Evolutionary conservation across 2,113 vertebrate genomes (phyloP).

Genomic region (Nothocercus nigrocapillus): DNA sequence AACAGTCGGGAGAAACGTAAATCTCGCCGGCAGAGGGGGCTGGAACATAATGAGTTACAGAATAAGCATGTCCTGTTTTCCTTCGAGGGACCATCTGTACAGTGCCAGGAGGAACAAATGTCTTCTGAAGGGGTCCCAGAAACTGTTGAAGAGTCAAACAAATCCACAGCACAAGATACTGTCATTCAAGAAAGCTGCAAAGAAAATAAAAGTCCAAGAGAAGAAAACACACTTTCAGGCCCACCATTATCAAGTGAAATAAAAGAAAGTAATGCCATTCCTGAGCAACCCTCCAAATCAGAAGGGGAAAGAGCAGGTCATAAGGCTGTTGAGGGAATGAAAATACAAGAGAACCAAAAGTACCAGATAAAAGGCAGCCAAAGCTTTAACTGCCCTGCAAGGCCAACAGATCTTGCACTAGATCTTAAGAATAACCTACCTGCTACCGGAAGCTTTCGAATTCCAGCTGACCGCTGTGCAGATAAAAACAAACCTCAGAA

Average conservation of each 20-base stretch:
- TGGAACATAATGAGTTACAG: conserved; percentile 92
- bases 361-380: conserved; percentile 65
- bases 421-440: neutral
- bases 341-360: conserved; percentile 30
- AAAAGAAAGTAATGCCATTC: neutral
- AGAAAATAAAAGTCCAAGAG: neutral
- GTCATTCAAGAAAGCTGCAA: neutral
- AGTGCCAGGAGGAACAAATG: conserved; percentile 16
- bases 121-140: neutral
- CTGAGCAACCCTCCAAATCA: neutral
- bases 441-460: conserved; percentile 51
- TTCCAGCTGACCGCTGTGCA: neutral
- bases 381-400: conserved; percentile 32
- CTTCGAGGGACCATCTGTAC: conserved; percentile 61
- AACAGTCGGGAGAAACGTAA: conserved; percentile 91
- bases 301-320: neutral
- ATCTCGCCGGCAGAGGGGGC: conserved; percentile 87
- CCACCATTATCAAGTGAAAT: neutral
- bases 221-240: neutral
- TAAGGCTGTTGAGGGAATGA: rapidly evolving
- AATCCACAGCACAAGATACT: neutral
- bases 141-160: neutral
- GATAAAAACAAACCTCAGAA: conserved; percentile 13
- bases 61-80: conserved; percentile 77
- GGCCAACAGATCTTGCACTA: conserved; percentile 70